Conservation (phyloP, 2,888 invertebrate species). For the Phyto melanocephala region DNA sequence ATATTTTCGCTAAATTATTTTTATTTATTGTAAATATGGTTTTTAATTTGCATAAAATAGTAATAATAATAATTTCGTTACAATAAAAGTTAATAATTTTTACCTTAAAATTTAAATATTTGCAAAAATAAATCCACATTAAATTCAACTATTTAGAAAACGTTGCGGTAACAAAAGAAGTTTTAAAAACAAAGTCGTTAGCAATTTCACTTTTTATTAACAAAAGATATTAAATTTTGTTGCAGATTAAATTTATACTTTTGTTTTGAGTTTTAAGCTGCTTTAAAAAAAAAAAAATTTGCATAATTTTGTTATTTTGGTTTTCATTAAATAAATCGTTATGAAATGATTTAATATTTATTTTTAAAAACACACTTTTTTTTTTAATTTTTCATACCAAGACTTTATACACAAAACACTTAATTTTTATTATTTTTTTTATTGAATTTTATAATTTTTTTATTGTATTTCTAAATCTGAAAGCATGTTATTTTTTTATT, state of each 20-base stretch:
- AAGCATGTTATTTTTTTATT: background rate
- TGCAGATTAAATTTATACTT: slow-evolving; percentile 6
- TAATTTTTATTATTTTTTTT: background rate
- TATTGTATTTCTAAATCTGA: background rate
- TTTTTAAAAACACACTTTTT: slow-evolving; percentile 27
- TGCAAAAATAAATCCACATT: slow-evolving; percentile 64
- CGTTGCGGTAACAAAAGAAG: slow-evolving; percentile 3
- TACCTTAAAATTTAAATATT: slow-evolving; percentile 61
- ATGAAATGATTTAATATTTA: slow-evolving; percentile 25
- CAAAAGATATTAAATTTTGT: slow-evolving; percentile 9
- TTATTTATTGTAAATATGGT: background rate
- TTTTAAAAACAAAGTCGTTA: background rate
- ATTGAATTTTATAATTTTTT: background rate
- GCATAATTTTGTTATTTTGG: slow-evolving; percentile 25
- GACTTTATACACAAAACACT: background rate
- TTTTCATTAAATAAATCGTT: background rate
- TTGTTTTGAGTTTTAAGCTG: slow-evolving; percentile 8
- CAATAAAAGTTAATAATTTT: background rate
- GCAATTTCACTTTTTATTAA: background rate
- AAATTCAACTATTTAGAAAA: slow-evolving; percentile 40
- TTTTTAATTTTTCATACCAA: background rate
- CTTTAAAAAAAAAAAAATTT: slow-evolving; percentile 22
- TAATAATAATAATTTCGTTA: background rate
- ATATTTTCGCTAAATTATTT: background rate
- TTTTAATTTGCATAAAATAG: background rate